Percentiles rank a stretch among this genome's conserved stretches.
Conservation (phyloP, 1,140 invertebrate species). For the Drosophila novamexicana region DNA sequence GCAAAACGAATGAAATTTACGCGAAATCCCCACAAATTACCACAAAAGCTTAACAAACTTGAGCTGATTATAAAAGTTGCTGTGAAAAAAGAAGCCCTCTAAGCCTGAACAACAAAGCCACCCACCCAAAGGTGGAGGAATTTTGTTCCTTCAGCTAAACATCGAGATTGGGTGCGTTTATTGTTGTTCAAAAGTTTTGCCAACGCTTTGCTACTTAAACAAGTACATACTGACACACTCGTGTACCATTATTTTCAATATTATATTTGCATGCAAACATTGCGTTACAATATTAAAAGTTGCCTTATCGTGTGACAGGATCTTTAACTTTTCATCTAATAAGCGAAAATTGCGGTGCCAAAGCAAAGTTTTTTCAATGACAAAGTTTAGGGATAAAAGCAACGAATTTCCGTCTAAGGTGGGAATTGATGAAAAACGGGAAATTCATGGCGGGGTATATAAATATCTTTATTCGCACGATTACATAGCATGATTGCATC, state of each 20-base stretch:
- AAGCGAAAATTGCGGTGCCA: conserved; percentile 20
- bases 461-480: neutral
- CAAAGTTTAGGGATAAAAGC: neutral
- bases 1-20: conserved; percentile 61
- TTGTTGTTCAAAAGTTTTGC: conserved; percentile 57
- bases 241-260: conserved; percentile 28
- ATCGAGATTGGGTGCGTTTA: conserved; percentile 44
- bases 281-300: conserved; percentile 69
- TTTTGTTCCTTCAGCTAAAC: conserved; percentile 34
- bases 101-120: conserved; percentile 40
- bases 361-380: conserved; percentile 6
- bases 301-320: conserved; percentile 41
- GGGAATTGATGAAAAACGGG: neutral
- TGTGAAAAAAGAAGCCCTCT: conserved; percentile 30
- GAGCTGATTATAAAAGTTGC: conserved; percentile 79
- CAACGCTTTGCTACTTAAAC: conserved; percentile 50
- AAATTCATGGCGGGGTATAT: neutral
- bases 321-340: conserved; percentile 42
- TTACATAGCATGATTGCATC: neutral
- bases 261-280: conserved; percentile 45
- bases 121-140: neutral
- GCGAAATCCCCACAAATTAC: conserved; percentile 79
- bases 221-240: conserved; percentile 15
- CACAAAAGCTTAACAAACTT: conserved; percentile 77
- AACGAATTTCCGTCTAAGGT: neutral